A percentile compares a stretch with the other conserved stretches of the same genome.
Evolutionary conservation across 2,888 invertebrate genomes (phyloP).

Genomic region (Eupeodes latifasciatus): DNA sequence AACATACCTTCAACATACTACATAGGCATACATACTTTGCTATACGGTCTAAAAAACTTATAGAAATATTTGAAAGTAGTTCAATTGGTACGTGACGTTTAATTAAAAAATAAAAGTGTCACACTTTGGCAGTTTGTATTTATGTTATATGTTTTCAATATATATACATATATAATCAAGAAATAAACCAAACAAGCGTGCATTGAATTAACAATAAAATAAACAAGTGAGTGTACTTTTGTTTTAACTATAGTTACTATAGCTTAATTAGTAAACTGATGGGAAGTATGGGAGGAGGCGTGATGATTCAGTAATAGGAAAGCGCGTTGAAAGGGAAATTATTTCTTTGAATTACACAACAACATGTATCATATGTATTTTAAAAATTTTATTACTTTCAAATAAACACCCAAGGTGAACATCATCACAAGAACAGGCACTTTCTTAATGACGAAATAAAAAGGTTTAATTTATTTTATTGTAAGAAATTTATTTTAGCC

Average conservation of each 20-base stretch:
- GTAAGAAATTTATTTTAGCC: too few species aligned
- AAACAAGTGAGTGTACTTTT: background rate
- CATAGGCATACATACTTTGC: background rate
- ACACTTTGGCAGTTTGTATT: constrained; percentile 59
- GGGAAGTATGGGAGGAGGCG: constrained; percentile 27
- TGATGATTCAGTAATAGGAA: background rate
- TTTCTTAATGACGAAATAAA: background rate
- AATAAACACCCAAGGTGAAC: too few species aligned
- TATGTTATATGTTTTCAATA: background rate
- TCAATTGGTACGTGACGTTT: constrained; percentile 73
- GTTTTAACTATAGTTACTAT: background rate
- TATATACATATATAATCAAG: too few species aligned
- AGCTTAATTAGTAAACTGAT: constrained; percentile 47
- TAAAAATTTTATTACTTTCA: too few species aligned
- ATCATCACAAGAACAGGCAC: background rate
- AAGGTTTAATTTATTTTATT: background rate
- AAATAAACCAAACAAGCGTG: constrained; percentile 11
- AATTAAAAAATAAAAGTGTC: constrained; percentile 74
- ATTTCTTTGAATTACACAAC: constrained; percentile 4
- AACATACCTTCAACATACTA: constrained; percentile 25
- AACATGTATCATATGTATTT: background rate
- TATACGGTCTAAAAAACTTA: constrained; percentile 11
- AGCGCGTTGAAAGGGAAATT: constrained; percentile 62
- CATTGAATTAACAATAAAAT: constrained; percentile 55
- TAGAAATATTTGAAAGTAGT: constrained; percentile 73